Evolutionary conservation across 2,888 invertebrate species (phyloP).

Genomic region (Cylloceria caligata): DNA sequence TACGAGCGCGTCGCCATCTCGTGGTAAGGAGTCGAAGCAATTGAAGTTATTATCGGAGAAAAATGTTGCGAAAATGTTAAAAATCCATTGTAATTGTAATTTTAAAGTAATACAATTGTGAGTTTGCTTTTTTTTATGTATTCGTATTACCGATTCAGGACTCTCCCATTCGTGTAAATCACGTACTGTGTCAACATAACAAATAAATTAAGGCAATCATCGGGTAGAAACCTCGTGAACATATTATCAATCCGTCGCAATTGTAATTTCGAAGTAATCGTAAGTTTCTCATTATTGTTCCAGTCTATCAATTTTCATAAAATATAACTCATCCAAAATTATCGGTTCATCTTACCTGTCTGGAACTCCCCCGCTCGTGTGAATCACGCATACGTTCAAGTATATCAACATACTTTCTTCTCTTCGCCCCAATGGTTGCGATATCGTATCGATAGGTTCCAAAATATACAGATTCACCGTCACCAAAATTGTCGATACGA

Average conservation of each 20-base stretch:
- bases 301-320: background rate
- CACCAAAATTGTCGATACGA: slow-evolving; percentile 29
- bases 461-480: slow-evolving; percentile 20
- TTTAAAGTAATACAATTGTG: background rate
- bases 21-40: background rate
- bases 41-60: background rate
- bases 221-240: too few species aligned
- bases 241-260: too few species aligned
- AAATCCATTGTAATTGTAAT: background rate
- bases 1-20: background rate
- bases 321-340: slow-evolving; percentile 55
- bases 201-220: too few species aligned
- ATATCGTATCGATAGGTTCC: slow-evolving; percentile 9
- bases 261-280: too few species aligned
- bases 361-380: slow-evolving; percentile 45
- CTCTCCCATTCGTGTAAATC: too few species aligned
- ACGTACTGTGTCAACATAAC: too few species aligned
- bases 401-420: slow-evolving; percentile 37
- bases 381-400: slow-evolving; percentile 45
- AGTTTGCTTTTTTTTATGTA: too few species aligned
- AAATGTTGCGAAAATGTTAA: background rate
- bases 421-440: background rate
- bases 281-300: background rate
- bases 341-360: slow-evolving; percentile 64
- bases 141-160: too few species aligned